phyloP scores from a whole-genome alignment of 37 sponge, comb jelly and placozoan genomes.

The Diacarnus erythraeanus region DNA sequence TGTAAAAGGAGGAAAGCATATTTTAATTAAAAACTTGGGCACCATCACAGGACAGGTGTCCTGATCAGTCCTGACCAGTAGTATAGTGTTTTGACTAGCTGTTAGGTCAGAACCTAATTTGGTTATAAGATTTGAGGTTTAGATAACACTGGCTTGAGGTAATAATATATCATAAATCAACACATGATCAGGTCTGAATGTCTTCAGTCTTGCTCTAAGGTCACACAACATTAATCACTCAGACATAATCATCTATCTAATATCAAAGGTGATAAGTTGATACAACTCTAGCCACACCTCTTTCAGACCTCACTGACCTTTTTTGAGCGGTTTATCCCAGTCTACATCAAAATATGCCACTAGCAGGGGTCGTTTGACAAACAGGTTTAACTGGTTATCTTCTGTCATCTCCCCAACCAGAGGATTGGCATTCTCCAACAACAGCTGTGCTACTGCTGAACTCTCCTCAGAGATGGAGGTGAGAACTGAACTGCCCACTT shows the following conservation, averaged over 20 bases:
- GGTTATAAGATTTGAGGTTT: too few species aligned
- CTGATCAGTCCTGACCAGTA: too few species aligned
- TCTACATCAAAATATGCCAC: constrained; percentile 66
- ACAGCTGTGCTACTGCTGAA: not conserved
- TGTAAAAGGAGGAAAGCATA: not conserved
- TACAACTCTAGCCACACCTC: not conserved
- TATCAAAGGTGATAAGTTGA: too few species aligned
- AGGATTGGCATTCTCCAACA: constrained; percentile 20
- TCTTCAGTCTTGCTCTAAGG: too few species aligned
- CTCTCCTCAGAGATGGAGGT: not conserved
- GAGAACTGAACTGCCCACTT: constrained; percentile 19
- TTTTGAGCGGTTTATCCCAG: constrained; percentile 41
- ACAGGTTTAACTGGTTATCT: constrained; percentile 27
- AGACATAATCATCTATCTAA: too few species aligned
- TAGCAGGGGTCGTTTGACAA: constrained; percentile 60
- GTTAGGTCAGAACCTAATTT: too few species aligned
- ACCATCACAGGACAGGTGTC: not conserved
- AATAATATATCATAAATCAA: too few species aligned
- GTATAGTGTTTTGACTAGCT: too few species aligned
- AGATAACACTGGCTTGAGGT: too few species aligned
- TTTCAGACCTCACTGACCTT: constrained; percentile 19
- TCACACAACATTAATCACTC: too few species aligned
- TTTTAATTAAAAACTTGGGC: not conserved
- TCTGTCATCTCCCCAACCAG: constrained; percentile 72
- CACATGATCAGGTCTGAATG: too few species aligned